phyloP scores from a whole-genome alignment of 2,888 invertebrate species.

The Caenorhabditis imperialis region DNA sequence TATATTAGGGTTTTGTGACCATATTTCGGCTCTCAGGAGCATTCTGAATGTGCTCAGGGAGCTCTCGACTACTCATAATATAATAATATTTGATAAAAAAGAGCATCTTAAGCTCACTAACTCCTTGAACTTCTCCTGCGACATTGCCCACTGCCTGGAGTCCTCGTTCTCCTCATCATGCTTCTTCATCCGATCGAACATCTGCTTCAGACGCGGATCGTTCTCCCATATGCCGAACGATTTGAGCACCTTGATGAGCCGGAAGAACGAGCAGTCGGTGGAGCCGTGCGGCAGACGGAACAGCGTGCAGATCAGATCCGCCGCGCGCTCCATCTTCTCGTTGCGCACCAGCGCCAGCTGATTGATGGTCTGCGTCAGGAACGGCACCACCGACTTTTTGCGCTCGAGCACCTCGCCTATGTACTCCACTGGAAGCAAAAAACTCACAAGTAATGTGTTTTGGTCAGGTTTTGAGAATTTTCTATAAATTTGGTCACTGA shows the following conservation, averaged over 20 bases:
- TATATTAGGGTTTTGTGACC: too few relatives aligned
- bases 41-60: too few relatives aligned
- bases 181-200: conserved; percentile 67
- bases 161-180: conserved; percentile 73
- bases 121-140: conserved; percentile 70
- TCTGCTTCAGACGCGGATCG: conserved; percentile 62
- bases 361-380: conserved; percentile 50
- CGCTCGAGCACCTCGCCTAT: conserved; percentile 57
- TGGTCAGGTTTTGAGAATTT: too few relatives aligned
- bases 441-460: too few relatives aligned
- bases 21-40: too few relatives aligned
- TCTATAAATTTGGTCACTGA: too few relatives aligned
- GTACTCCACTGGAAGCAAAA: conserved; percentile 50
- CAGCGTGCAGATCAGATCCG: conserved; percentile 49
- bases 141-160: conserved; percentile 72
- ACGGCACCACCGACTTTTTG: conserved; percentile 54
- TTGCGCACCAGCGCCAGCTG: conserved; percentile 38
- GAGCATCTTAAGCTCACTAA: conserved; percentile 32
- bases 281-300: conserved; percentile 51
- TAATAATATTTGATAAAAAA: too few relatives aligned
- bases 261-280: conserved; percentile 50
- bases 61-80: too few relatives aligned
- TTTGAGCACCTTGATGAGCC: conserved; percentile 62
- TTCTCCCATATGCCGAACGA: conserved; percentile 74
- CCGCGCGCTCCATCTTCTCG: conserved; percentile 50